Conservation (phyloP, 1,140 invertebrate genomes). For the Musca domestica region DNA sequence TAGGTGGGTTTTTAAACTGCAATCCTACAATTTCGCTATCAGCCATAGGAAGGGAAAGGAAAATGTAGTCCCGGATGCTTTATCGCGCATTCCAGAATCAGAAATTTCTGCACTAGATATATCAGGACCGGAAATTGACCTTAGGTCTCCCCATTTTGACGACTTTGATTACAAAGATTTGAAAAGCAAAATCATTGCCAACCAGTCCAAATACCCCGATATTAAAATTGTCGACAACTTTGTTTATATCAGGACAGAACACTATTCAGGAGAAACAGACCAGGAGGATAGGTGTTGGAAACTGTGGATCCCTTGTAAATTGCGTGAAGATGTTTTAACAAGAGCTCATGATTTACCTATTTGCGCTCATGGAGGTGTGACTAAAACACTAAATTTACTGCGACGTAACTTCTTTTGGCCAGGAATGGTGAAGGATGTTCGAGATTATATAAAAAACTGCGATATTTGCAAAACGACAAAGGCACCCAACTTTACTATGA, state of each 20-base stretch:
- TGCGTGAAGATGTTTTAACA: not conserved
- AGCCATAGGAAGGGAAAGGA: not conserved
- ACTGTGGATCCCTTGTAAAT: constrained; percentile 16
- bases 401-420: not conserved
- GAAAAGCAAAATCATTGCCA: not conserved
- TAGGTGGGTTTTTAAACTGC: not conserved
- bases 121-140: not conserved
- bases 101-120: too few species aligned
- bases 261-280: not conserved
- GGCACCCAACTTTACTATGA: not conserved
- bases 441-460: not conserved
- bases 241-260: constrained; percentile 14
- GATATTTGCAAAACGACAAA: not conserved
- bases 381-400: not conserved
- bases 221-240: not conserved
- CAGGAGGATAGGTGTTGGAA: constrained; percentile 14
- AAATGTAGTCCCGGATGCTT: not conserved
- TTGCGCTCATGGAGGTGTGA: constrained; percentile 2
- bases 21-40: not conserved
- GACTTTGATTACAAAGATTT: not conserved
- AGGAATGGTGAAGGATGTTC: not conserved
- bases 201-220: constrained; percentile 2
- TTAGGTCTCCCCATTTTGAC: not conserved
- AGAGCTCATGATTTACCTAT: too few species aligned
- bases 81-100: not conserved